Conservation (phyloP, 2,888 invertebrate genomes). For the Cotesia congregata region DNA sequence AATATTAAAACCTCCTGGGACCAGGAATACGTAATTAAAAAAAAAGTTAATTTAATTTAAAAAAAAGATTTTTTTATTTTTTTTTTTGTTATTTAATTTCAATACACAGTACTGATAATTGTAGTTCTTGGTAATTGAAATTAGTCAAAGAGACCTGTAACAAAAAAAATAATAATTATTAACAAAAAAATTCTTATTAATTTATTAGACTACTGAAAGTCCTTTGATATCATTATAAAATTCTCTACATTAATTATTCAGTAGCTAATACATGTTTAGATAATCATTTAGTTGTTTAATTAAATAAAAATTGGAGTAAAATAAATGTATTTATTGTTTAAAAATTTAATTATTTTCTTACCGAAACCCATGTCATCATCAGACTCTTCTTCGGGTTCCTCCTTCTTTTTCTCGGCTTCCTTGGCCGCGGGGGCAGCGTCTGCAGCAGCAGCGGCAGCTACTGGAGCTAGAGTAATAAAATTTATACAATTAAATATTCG, state of each 20-base stretch:
- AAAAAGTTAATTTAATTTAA: slow-evolving; percentile 26
- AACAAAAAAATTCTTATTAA: slow-evolving; percentile 42
- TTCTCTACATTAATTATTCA: slow-evolving; percentile 63
- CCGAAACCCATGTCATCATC: slow-evolving; percentile 97
- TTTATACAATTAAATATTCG: slow-evolving; percentile 10
- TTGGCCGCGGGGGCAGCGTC: slow-evolving; percentile 75
- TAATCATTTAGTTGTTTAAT: slow-evolving; percentile 71
- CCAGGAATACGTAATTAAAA: slow-evolving; percentile 15
- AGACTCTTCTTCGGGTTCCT: slow-evolving; percentile 84
- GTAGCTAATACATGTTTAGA: slow-evolving; percentile 76
- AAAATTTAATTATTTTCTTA: slow-evolving; percentile 63
- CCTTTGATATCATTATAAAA: slow-evolving; percentile 55
- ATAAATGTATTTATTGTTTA: slow-evolving; percentile 40
- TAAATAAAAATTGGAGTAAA: slow-evolving; percentile 40
- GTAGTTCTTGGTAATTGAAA: slow-evolving; percentile 44
- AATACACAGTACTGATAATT: slow-evolving; percentile 40
- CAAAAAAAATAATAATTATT: slow-evolving; percentile 67
- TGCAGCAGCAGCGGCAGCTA: slow-evolving; percentile 73
- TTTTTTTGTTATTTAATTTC: slow-evolving; percentile 46
- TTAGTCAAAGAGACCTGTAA: slow-evolving; percentile 85
- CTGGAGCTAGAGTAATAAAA: slow-evolving; percentile 42
- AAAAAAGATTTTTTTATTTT: slow-evolving; percentile 37
- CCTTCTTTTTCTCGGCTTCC: slow-evolving; percentile 84
- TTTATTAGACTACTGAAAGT: slow-evolving; percentile 32
- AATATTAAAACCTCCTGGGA: slow-evolving; percentile 9